A percentile compares a stretch with the other conserved stretches of the same genome.
Conservation (phyloP, 92 coral and sea anemone genomes). For the Scolanthus callimorphus region DNA sequence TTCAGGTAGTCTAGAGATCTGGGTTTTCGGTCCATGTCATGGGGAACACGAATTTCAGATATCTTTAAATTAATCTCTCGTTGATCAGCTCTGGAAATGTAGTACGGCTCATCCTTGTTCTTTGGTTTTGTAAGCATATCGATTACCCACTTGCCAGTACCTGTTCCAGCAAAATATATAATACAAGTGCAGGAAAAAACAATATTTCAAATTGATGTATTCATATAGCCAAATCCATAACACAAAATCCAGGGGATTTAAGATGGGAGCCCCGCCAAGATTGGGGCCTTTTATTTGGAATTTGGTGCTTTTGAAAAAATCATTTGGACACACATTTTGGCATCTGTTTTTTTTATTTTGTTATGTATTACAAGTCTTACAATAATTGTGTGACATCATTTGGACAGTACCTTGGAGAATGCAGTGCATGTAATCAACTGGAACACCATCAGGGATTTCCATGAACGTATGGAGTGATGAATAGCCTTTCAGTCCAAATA, state of each 20-base stretch:
- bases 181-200: no score
- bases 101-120: conserved; percentile 20
- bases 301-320: no score
- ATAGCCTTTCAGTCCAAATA: conserved; percentile 42
- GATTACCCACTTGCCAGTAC: conserved; percentile 39
- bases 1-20: conserved; percentile 40
- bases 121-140: conserved; percentile 18
- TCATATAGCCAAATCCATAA: no score
- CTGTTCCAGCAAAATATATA: conserved; percentile 9
- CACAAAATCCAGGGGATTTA: no score
- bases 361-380: no score
- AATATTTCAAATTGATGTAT: no score
- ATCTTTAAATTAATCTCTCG: conserved; percentile 23
- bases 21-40: conserved; percentile 55
- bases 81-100: conserved; percentile 22
- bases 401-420: conserved; percentile 57
- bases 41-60: conserved; percentile 34
- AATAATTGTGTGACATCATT: no score
- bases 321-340: no score
- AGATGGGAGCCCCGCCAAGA: no score
- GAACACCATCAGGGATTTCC: conserved; percentile 46
- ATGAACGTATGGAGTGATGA: conserved; percentile 34
- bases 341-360: no score
- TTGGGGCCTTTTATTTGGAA: no score
- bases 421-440: conserved; percentile 59